phyloP scores from a whole-genome alignment of 2,797 vertebrate genomes.

The Nyctalus aviator region DNA sequence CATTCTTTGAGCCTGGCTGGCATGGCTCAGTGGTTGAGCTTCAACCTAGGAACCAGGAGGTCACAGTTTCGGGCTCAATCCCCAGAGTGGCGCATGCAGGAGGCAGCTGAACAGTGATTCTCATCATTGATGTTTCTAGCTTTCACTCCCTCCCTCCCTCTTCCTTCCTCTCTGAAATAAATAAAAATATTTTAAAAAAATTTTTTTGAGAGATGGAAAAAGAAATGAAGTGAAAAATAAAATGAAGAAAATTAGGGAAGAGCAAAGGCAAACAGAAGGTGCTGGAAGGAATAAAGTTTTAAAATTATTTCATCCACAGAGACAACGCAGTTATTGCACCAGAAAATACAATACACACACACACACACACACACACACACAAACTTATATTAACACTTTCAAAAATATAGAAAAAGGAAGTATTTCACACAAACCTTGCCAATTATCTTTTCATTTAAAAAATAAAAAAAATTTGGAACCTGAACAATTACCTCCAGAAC shows the following conservation, averaged over 20 bases:
- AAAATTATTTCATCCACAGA: neutral
- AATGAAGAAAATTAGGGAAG: neutral
- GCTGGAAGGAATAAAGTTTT: neutral
- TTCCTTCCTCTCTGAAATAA: too few species aligned
- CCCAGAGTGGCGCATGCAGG: too few species aligned
- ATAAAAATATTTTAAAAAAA: too few species aligned
- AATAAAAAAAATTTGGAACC: neutral
- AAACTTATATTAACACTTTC: neutral
- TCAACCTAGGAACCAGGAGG: too few species aligned
- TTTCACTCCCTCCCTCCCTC: too few species aligned
- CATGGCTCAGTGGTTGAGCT: too few species aligned
- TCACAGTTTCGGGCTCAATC: too few species aligned
- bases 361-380: too few species aligned
- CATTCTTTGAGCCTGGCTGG: too few species aligned
- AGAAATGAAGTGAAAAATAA: neutral
- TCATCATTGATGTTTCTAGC: too few species aligned
- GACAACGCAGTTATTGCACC: neutral
- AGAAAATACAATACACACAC: neutral
- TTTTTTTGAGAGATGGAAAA: neutral
- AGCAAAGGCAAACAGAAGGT: neutral
- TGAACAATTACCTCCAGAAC: neutral
- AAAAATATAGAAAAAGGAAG: neutral
- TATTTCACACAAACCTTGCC: neutral
- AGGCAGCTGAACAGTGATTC: too few species aligned
- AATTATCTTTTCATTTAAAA: slow-evolving; percentile 7